A percentile compares a stretch with the other conserved stretches of the same genome.
phyloP scores from a whole-genome alignment of 2,797 vertebrate species.

The Hippopotamyrus pictus region DNA sequence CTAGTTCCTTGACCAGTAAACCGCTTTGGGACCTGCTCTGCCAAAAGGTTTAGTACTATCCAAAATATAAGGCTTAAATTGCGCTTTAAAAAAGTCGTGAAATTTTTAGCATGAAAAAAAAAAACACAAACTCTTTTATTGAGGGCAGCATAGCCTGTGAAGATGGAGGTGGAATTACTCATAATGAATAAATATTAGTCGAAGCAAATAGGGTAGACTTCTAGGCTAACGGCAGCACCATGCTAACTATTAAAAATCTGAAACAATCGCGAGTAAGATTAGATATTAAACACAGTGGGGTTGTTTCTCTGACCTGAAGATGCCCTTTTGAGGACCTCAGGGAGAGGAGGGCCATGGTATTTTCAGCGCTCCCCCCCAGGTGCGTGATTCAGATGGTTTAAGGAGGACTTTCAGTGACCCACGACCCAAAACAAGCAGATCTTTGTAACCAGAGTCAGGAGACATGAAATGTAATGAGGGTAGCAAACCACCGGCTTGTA shows the following conservation, averaged over 20 bases:
- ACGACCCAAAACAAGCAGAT: not conserved
- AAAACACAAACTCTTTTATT: not conserved
- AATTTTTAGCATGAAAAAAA: not conserved
- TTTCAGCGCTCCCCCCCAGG: not conserved
- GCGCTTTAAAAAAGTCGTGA: not conserved
- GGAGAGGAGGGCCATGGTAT: not conserved
- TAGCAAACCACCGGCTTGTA: not conserved
- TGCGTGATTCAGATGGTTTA: not conserved
- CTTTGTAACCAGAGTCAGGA: not conserved
- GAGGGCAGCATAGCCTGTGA: not conserved
- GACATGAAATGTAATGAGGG: not conserved
- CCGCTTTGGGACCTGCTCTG: not conserved
- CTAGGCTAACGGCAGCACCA: not conserved
- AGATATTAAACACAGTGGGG: not conserved
- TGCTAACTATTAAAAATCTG: not conserved
- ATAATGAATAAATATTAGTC: not conserved
- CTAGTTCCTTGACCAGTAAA: not conserved
- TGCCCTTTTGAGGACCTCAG: not conserved
- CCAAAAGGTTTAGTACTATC: not conserved
- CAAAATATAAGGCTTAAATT: not conserved
- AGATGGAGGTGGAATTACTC: slow-evolving; percentile 3
- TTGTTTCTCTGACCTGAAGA: not conserved
- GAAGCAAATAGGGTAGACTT: not conserved
- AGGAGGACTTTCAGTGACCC: not conserved
- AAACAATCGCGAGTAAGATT: not conserved